Percentiles rank a stretch among this genome's conserved stretches.
Conservation (phyloP, 1,140 invertebrate genomes). For the Bombus pyrosoma region DNA sequence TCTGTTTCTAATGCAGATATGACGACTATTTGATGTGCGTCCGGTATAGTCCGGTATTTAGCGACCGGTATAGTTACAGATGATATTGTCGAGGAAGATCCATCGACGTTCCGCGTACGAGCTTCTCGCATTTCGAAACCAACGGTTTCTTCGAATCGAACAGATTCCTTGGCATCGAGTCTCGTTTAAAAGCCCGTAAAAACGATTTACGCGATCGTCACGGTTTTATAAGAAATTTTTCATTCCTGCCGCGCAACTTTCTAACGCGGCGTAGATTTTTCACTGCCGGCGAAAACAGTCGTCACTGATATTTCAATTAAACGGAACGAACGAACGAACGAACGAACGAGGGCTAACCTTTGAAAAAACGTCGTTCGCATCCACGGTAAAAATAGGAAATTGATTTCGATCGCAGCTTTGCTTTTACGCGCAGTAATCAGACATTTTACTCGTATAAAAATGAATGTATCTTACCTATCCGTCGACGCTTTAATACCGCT, state of each 20-base stretch:
- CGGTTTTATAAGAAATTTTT: conserved; percentile 21
- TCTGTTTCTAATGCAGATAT: too few relatives aligned
- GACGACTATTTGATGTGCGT: too few relatives aligned
- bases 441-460: too few relatives aligned
- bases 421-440: too few relatives aligned
- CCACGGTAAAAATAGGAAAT: not conserved
- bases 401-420: not conserved
- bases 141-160: not conserved
- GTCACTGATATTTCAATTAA: conserved; percentile 31
- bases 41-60: too few relatives aligned
- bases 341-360: conserved; percentile 1
- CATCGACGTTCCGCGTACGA: not conserved
- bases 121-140: not conserved
- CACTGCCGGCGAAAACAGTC: not conserved
- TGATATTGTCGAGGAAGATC: not conserved
- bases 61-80: too few relatives aligned
- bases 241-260: not conserved
- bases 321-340: conserved; percentile 6
- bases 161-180: not conserved
- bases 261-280: not conserved
- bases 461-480: too few relatives aligned
- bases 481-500: too few relatives aligned
- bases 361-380: not conserved
- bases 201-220: conserved; percentile 40
- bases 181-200: conserved; percentile 2